Percentiles rank a stretch among this genome's conserved stretches.
phyloP scores from a whole-genome alignment of 2,797 vertebrate genomes.

The Eleutherodactylus coqui region DNA sequence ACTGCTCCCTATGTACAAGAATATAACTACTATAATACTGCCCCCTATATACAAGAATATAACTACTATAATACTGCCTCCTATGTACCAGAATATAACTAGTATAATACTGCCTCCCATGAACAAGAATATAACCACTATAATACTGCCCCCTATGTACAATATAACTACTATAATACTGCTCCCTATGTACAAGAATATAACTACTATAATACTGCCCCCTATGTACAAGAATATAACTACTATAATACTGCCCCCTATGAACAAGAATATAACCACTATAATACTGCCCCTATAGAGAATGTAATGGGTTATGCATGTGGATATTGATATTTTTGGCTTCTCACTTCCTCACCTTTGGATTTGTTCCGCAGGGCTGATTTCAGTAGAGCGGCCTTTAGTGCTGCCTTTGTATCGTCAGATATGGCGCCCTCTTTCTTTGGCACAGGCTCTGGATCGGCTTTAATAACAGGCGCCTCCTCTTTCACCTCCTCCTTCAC shows the following conservation, averaged over 20 bases:
- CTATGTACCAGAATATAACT: slow-evolving; percentile 7
- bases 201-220: neutral
- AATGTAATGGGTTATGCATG: neutral
- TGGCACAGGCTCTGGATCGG: slow-evolving; percentile 72
- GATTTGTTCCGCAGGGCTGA: slow-evolving; percentile 86
- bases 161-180: slow-evolving; percentile 14
- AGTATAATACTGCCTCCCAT: slow-evolving; percentile 8
- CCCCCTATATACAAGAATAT: slow-evolving; percentile 6
- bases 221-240: slow-evolving; percentile 3
- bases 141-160: neutral
- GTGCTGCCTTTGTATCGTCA: slow-evolving; percentile 91
- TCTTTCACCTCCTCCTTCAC: slow-evolving; percentile 62
- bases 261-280: neutral
- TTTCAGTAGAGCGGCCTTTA: slow-evolving; percentile 89
- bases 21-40: slow-evolving; percentile 20
- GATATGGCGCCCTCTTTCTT: slow-evolving; percentile 91
- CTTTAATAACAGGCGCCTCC: slow-evolving; percentile 69
- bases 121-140: slow-evolving; percentile 4
- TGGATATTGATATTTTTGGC: neutral
- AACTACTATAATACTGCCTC: slow-evolving; percentile 9
- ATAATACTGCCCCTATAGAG: neutral
- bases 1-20: neutral
- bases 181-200: neutral
- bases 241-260: neutral
- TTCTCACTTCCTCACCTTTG: slow-evolving; percentile 81